Evolutionary conservation across 2,113 vertebrate genomes (phyloP).

Genomic region (Thermophis baileyi): DNA sequence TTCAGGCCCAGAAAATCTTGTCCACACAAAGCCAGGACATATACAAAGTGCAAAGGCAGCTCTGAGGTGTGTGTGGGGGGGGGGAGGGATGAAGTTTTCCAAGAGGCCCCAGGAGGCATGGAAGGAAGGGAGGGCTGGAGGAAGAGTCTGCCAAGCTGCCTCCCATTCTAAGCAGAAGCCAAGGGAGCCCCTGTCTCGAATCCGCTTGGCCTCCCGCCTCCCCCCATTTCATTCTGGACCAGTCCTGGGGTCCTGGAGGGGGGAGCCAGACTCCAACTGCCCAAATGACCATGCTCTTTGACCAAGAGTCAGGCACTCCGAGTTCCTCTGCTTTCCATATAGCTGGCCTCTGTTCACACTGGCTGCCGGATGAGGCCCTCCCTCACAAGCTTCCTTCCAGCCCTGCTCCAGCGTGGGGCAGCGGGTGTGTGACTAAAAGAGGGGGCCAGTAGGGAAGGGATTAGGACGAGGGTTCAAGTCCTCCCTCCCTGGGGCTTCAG

Average conservation of each 20-base stretch:
- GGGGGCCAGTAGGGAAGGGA: neutral
- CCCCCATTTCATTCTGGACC: neutral
- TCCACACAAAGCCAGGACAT: neutral
- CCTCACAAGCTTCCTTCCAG: neutral
- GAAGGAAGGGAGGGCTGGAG: neutral
- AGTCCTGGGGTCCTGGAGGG: neutral
- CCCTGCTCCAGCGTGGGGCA: neutral
- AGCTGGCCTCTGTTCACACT: neutral
- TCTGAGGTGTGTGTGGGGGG: neutral
- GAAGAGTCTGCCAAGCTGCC: neutral
- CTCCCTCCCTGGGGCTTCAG: neutral
- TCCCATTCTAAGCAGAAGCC: neutral
- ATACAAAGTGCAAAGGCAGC: rapidly evolving
- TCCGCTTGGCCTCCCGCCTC: neutral
- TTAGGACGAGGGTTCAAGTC: neutral
- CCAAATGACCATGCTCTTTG: neutral
- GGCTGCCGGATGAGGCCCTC: neutral
- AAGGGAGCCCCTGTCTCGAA: neutral
- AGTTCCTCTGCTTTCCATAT: neutral
- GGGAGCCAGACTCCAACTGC: neutral
- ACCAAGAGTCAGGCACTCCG: neutral
- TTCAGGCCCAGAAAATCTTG: neutral
- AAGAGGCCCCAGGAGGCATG: neutral
- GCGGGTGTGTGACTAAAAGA: neutral
- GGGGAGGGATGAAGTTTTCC: rapidly evolving